phyloP scores from a whole-genome alignment of 2,797 vertebrate genomes.

The Ambastaia sidthimunki region DNA sequence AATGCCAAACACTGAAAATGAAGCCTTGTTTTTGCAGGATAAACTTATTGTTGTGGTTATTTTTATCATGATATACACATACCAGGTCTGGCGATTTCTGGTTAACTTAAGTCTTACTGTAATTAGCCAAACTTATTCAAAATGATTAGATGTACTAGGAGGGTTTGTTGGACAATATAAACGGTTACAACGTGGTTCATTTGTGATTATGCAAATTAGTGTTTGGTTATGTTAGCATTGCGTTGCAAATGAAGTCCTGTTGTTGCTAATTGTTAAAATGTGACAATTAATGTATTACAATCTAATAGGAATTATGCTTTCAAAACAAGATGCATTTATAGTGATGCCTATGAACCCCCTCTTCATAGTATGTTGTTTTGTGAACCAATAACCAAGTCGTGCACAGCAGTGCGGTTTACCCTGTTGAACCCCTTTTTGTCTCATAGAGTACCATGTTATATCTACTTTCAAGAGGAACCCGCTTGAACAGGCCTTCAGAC shows the following conservation, averaged over 20 bases:
- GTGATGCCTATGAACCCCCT: background rate
- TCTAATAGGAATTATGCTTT: background rate
- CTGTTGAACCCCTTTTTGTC: slow-evolving; percentile 85
- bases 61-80: no score
- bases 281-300: background rate
- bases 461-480: slow-evolving; percentile 99
- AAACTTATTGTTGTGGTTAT: no score
- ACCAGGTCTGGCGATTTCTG: no score
- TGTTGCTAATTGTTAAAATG: background rate
- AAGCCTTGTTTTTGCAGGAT: no score
- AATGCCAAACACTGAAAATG: no score
- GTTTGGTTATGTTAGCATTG: background rate
- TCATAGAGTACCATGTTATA: slow-evolving; percentile 99
- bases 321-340: background rate
- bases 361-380: background rate
- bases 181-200: background rate
- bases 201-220: background rate
- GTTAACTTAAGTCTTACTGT: no score
- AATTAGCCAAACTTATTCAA: no score
- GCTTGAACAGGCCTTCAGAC: slow-evolving; percentile 99
- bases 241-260: background rate
- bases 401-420: slow-evolving; percentile 60
- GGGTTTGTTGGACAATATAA: no score
- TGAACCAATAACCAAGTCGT: slow-evolving; percentile 19
- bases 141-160: no score